Percentiles rank a stretch among this genome's conserved stretches.
Conservation (phyloP, 1,140 invertebrate species). For the Atta texana region DNA sequence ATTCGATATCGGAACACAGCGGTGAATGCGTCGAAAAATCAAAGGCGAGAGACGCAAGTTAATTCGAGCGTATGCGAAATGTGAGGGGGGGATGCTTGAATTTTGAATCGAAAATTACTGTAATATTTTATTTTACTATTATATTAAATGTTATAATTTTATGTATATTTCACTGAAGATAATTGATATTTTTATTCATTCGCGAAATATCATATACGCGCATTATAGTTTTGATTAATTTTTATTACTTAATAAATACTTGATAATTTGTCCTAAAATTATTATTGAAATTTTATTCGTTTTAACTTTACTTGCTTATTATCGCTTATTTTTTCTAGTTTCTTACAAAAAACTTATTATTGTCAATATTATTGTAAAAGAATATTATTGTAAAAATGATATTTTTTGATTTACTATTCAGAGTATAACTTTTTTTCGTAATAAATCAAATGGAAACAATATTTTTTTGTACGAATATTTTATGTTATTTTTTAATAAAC, state of each 20-base stretch:
- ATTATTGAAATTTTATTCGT: no score
- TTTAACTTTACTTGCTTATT: no score
- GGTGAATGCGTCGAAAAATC: background rate
- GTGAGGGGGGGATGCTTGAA: background rate
- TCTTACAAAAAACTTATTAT: background rate
- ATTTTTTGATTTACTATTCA: background rate
- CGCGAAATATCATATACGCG: background rate
- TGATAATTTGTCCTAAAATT: background rate
- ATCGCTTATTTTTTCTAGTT: background rate
- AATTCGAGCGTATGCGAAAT: background rate
- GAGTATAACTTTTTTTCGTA: background rate
- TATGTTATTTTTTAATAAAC: background rate
- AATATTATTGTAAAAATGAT: constrained; percentile 6
- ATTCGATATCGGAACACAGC: constrained; percentile 26
- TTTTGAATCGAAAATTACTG: background rate
- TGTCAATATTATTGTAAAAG: background rate
- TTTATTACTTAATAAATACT: no score
- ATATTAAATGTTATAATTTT: background rate
- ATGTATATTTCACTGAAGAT: background rate
- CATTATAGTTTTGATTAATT: no score
- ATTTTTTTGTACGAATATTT: background rate
- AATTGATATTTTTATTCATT: background rate
- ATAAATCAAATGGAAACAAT: background rate
- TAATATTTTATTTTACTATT: background rate
- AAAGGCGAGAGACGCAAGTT: constrained; percentile 5